phyloP scores from a whole-genome alignment of 2,797 vertebrate species.

The Galagoides demidoff region DNA sequence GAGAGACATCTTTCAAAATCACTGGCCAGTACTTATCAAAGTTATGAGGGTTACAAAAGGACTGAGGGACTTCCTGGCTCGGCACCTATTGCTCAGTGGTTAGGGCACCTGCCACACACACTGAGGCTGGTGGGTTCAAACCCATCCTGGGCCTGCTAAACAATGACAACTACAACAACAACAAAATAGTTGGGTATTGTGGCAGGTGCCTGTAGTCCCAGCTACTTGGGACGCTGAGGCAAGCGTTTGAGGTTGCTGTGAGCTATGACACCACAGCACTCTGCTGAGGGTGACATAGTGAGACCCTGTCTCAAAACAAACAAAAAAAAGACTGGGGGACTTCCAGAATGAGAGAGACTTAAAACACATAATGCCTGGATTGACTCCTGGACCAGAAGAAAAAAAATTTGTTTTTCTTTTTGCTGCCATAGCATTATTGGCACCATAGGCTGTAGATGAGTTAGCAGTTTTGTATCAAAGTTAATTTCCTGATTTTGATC shows the following conservation, averaged over 20 bases:
- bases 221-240: too few species aligned
- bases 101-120: too few species aligned
- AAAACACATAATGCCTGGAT: background rate
- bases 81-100: too few species aligned
- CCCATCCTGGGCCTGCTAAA: too few species aligned
- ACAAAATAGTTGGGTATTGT: too few species aligned
- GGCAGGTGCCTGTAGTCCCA: too few species aligned
- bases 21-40: conserved; percentile 15
- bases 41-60: conserved; percentile 12
- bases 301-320: background rate
- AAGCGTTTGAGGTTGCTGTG: too few species aligned
- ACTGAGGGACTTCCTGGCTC: background rate
- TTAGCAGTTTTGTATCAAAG: background rate
- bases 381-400: conserved; percentile 1
- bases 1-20: conserved; percentile 29
- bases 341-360: background rate
- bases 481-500: conserved; percentile 46
- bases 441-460: background rate
- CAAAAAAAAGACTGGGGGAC: background rate
- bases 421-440: background rate
- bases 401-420: background rate
- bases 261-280: too few species aligned
- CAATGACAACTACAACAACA: too few species aligned
- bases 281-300: too few species aligned
- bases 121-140: too few species aligned